These are phyloP conservation scores for Galeopsomyia nigrocyanea DNA, from an alignment of 2,888 invertebrate genomes.

Conservation along the genomic window DNA sequence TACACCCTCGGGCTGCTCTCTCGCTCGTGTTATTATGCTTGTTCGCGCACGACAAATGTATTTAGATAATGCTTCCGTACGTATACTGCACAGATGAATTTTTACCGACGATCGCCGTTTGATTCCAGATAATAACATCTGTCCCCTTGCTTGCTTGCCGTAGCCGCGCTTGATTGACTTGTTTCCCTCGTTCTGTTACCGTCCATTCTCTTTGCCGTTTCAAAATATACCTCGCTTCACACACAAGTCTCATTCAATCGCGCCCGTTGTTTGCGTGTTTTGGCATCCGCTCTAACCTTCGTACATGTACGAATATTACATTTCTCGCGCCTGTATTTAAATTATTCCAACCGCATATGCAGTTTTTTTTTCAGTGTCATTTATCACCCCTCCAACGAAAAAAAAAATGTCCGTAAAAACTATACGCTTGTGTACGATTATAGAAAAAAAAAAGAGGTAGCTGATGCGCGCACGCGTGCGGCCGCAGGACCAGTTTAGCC, in stretches of 20 bases:
- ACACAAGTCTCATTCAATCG: slow-evolving; percentile 2
- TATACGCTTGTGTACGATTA: slow-evolving; percentile 3
- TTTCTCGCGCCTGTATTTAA: neutral
- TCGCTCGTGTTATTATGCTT: neutral
- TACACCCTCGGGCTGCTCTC: slow-evolving; percentile 39
- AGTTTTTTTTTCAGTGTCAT: slow-evolving; percentile 2
- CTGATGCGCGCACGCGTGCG: slow-evolving; percentile 52
- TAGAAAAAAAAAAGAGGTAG: slow-evolving; percentile 54
- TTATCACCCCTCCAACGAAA: neutral
- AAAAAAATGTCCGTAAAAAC: slow-evolving; percentile 9
- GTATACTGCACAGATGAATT: slow-evolving; percentile 8
- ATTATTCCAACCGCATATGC: too few species aligned
- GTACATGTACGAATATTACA: neutral
- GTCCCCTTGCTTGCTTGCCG: slow-evolving; percentile 18
- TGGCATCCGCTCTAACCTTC: neutral
- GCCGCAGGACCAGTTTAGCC: slow-evolving; percentile 55
- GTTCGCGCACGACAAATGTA: slow-evolving; percentile 15
- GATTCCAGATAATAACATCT: slow-evolving; percentile 44
- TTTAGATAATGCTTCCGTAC: slow-evolving; percentile 39
- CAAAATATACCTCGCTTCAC: slow-evolving; percentile 4
- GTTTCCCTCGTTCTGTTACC: slow-evolving; percentile 37
- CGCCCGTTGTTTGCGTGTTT: neutral
- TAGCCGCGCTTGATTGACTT: slow-evolving; percentile 39
- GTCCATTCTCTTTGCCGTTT: slow-evolving; percentile 20
- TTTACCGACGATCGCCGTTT: slow-evolving; percentile 30